Conservation (phyloP, 2,113 vertebrate genomes). For the Myrmecobius fasciatus region DNA sequence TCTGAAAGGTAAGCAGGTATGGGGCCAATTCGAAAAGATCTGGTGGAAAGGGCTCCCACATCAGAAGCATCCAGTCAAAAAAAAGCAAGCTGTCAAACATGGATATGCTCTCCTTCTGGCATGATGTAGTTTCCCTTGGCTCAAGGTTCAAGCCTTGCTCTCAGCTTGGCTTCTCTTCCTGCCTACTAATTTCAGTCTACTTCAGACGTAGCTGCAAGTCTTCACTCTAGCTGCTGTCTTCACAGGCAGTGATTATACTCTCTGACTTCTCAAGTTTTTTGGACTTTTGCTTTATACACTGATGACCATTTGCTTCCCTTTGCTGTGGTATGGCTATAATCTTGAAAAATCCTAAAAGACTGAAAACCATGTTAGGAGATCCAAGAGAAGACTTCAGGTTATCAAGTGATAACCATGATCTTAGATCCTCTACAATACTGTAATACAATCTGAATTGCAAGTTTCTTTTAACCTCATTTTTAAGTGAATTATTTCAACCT, state of each 20-base stretch:
- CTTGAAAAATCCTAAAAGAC: neutral
- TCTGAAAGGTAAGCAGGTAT: neutral
- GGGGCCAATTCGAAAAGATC: neutral
- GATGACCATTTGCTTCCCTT: neutral
- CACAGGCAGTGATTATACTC: neutral
- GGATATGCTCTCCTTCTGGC: neutral
- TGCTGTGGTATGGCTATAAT: neutral
- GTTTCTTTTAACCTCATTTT: neutral
- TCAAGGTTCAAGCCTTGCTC: neutral
- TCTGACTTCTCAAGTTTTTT: neutral
- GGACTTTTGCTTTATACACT: neutral
- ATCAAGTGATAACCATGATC: neutral
- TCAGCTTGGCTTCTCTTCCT: neutral
- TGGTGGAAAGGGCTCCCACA: neutral
- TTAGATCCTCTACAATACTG: neutral
- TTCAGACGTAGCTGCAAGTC: neutral
- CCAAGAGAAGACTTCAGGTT: neutral
- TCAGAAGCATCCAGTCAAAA: neutral
- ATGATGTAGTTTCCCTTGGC: neutral
- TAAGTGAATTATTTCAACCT: neutral
- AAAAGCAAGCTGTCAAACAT: neutral
- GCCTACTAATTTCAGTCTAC: neutral
- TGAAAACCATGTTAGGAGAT: neutral
- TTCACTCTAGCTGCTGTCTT: neutral
- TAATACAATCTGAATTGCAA: neutral